Percentiles rank a stretch among this genome's conserved stretches.
Conservation (phyloP, 2,113 vertebrate species). For the Opisthocomus hoazin region DNA sequence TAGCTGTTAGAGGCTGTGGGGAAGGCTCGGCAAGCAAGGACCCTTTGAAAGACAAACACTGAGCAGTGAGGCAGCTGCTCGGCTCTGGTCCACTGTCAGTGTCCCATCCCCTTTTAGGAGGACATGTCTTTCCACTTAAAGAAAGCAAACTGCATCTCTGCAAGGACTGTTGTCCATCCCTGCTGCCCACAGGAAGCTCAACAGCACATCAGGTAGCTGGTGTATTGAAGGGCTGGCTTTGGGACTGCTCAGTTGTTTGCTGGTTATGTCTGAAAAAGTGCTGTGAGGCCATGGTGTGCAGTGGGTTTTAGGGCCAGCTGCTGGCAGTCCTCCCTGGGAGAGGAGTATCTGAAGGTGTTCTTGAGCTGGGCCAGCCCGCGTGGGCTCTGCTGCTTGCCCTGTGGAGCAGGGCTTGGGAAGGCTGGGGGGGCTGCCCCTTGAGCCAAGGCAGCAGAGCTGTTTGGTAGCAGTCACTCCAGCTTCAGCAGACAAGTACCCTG, state of each 20-base stretch:
- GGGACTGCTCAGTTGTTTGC: not conserved
- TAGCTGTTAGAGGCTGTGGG: fast-evolving
- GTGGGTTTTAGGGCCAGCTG: not conserved
- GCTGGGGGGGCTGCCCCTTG: not conserved
- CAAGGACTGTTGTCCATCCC: not conserved
- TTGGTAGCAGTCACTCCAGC: not conserved
- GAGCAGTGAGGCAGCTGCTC: not conserved
- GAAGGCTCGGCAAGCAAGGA: not conserved
- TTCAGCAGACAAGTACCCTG: not conserved
- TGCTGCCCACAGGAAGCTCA: not conserved
- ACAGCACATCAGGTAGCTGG: not conserved
- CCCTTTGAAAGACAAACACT: not conserved
- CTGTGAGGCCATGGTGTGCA: not conserved
- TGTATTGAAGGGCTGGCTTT: not conserved
- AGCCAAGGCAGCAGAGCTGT: not conserved
- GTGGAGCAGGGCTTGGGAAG: not conserved
- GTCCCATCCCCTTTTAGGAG: not conserved
- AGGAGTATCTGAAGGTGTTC: not conserved
- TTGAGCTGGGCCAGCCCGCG: fast-evolving
- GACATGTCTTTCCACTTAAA: not conserved
- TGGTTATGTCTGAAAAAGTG: not conserved
- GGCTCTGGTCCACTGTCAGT: not conserved
- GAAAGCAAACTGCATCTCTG: not conserved
- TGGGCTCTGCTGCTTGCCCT: not conserved
- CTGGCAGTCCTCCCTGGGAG: not conserved